Evolutionary conservation across 2,888 invertebrate genomes (phyloP), one percentile per base, ranked within the genome.

Genomic region (Caenorhabditis sp.): DNA sequence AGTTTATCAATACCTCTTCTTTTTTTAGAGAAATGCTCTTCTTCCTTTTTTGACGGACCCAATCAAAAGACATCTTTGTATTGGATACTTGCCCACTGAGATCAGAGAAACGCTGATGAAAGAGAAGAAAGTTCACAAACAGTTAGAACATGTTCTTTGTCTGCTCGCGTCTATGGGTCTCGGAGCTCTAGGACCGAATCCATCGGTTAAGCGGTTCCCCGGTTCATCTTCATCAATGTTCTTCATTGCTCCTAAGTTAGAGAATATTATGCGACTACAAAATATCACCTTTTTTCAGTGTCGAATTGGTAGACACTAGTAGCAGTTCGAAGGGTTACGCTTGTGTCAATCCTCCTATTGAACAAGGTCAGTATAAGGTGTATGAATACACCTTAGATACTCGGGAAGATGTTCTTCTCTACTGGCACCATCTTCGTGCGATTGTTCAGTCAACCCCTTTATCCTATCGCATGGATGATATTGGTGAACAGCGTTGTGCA

Each of bases 371-470:
- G n/a, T 90, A 88, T 80, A 60, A 78, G 9, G 55, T 32, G 18
- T 87, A 88, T 44, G 84, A 80, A 1, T 87, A 89, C 62, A 60
- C 80, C 9, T 88, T 89, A 50, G 47, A 81, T 1, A 62, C 62
- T 0, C 20, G 32, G 81, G 37, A 69, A 11, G 83, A 88, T 18
- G 35, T 88, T 0, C 47, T 51, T 0, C 32, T 82, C n/a, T 90
- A 84, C 71, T 90, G 90, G 90, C 84, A 87, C 47, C 90, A 90
- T 64, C 67, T 90, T 11, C 76, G 89, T 58, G 90, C 90, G 8
- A 85, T 90, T 50, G 87, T 85, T 8, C 85, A 80, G 8, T 89
- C 89, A 1, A 89, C 90, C 5, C 85, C 87, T 13, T 74, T 90
- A 2, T 76, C 83, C 9, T 85, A 79, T 51, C 65, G 88, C 24